Evolutionary conservation across 2,797 vertebrate genomes (phyloP), one percentile per base, ranked within the genome.

Genomic region (Acridotheres tristis): DNA sequence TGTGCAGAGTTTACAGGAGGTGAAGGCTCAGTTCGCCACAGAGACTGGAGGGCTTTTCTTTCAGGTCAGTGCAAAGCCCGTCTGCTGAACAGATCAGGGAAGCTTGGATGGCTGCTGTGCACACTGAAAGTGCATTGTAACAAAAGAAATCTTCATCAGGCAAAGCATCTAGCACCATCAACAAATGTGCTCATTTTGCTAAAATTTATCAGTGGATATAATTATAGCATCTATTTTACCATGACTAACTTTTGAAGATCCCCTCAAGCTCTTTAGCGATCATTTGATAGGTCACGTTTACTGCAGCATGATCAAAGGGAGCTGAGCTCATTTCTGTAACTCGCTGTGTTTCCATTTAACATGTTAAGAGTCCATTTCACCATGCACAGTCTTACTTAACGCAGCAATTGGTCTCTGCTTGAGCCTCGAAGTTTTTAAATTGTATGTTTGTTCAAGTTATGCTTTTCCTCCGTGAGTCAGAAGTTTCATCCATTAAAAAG

Each of bases 161-260:
- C 71, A 73, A 67, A 92, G 25, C 71, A 76, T 91, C 76, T 72
- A 78, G 23, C 76, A 87, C 53, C 40, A 69, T 80, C 77, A 76
- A 88, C 67, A 91, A 88, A 79, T 86, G 61, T 82, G 77, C 59
- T 93, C 34, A 16, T 43, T 94, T 91, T 55, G 66, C 63, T 90
- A 43, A 88, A 73, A 94, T 85, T 86, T 94, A 84, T 94, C 93
- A 85, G 77, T 63, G 53, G 54, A 40, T 92, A 86, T 86, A 86
- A 96, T 95, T 91, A 84, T 34, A 74, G 63, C 67, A 90, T 88
- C 57, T 91, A 23, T 87, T 94, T 94, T 85, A 77, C 83, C 18
- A 2, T 93, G 86, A 96, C 85, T 87, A 82, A 88, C 63, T 93
- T 94, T 17, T 74, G 77, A 94, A 87, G 77, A 93, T 61, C 34